Evolutionary conservation across 2,797 vertebrate genomes (phyloP), one percentile per base, ranked within the genome.

Genomic region (Poeciliopsis turneri): DNA sequence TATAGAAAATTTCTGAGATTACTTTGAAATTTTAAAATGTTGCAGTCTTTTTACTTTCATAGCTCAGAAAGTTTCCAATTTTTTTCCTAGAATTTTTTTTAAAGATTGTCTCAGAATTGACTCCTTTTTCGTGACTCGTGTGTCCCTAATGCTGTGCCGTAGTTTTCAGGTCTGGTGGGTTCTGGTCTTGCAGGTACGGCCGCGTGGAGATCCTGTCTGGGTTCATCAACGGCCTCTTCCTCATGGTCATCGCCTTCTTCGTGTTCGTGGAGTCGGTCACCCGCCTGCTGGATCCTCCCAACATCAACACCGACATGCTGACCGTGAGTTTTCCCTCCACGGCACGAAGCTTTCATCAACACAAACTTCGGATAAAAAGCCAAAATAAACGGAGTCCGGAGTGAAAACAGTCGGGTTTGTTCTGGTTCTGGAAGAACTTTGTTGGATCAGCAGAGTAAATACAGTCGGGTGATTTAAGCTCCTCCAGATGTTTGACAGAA

Each of bases 221-320:
- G 49, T 99, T 99, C 93, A 98, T 99, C 93, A 99, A 99, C 79
- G 98, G 97, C 61, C 96, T 99, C 74, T 99, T 99, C 90, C 96
- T 99, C 75, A 97, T 99, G 96, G 98, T 99, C 89, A 99, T 99
- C 89, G 97, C 98, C 72, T 99, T 99, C 94, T 99, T 99, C 92
- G 98, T 99, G 80, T 99, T 99, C 88, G 81, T 98, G 90, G 98
- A 99, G 82, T 99, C 98, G 0, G 90, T 99, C 86, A 97, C 97
- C n/a, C 96, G 98, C 87, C 86, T 99, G 82, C 86, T 99, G 82
- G 98, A 99, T 94, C 98, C 98, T 89, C 98, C 98, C 13, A 97
- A 99, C 87, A 98, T 99, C 84, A 96, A 99, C 89, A 99, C 98
- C 80, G 97, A 99, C 87, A 99, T 99, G 98, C 89, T 99, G 89